phyloP scores from a whole-genome alignment of 2,797 vertebrate species.

The Ciconia nigra region DNA sequence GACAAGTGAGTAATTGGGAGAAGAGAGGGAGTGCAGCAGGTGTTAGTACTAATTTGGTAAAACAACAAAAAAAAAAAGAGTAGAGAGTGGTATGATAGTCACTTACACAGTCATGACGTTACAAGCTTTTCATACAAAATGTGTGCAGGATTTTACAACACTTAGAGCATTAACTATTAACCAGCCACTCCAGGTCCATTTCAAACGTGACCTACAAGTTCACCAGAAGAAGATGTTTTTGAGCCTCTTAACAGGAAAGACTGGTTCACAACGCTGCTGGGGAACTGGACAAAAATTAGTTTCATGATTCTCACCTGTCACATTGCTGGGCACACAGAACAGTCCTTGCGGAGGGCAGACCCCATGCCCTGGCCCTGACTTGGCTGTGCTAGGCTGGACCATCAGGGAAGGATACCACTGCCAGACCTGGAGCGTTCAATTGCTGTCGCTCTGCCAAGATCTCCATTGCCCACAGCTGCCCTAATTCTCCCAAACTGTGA shows the following conservation, averaged over 20 bases:
- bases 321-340: neutral
- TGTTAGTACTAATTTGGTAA: slow-evolving; percentile 58
- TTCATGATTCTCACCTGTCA: neutral
- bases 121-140: slow-evolving; percentile 3
- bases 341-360: neutral
- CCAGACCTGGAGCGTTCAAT: neutral
- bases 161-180: neutral
- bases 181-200: neutral
- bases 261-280: neutral
- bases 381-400: neutral
- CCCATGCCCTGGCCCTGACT: neutral
- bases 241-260: neutral
- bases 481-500: neutral
- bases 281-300: neutral
- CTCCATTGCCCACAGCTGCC: neutral
- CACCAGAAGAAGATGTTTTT: neutral
- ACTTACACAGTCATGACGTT: slow-evolving; percentile 25
- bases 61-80: neutral
- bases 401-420: neutral
- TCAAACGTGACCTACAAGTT: neutral
- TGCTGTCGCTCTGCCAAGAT: neutral
- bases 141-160: neutral
- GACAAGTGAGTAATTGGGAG: slow-evolving; percentile 66
- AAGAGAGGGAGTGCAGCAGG: slow-evolving; percentile 43
- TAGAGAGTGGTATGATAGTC: neutral